These are phyloP conservation scores for Saguinus midas DNA, from an alignment of 2,113 vertebrate species.

Conservation along the genomic window DNA sequence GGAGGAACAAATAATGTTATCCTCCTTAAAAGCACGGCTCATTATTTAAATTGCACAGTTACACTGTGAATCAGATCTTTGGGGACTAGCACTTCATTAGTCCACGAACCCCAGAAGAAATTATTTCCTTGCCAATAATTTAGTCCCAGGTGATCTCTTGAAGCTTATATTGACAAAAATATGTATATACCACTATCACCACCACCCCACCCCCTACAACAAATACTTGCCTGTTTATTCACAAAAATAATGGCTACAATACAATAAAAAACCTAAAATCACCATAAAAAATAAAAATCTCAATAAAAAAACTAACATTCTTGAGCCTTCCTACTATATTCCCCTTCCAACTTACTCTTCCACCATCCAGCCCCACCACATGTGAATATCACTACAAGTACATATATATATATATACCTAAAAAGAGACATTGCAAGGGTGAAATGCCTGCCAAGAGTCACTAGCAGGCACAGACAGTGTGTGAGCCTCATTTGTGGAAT, in stretches of 20 bases:
- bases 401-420: neutral
- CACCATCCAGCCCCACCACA: neutral
- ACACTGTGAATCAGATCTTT: neutral
- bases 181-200: neutral
- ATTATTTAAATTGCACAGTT: neutral
- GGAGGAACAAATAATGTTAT: no score
- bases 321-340: neutral
- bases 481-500: neutral
- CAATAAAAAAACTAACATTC: neutral
- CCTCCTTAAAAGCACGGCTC: neutral
- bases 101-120: neutral
- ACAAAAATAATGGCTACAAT: neutral
- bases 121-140: neutral
- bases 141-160: neutral
- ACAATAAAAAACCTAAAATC: neutral
- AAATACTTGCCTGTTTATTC: neutral
- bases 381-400: neutral
- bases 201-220: neutral
- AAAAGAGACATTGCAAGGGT: neutral
- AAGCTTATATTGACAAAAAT: neutral
- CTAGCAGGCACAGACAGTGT: neutral
- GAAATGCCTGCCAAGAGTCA: neutral
- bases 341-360: neutral
- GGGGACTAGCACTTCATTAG: neutral
- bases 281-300: no score